Base-by-base conservation (phyloP, 2,888 invertebrate genomes). In the Embidobia sp. region DNA sequence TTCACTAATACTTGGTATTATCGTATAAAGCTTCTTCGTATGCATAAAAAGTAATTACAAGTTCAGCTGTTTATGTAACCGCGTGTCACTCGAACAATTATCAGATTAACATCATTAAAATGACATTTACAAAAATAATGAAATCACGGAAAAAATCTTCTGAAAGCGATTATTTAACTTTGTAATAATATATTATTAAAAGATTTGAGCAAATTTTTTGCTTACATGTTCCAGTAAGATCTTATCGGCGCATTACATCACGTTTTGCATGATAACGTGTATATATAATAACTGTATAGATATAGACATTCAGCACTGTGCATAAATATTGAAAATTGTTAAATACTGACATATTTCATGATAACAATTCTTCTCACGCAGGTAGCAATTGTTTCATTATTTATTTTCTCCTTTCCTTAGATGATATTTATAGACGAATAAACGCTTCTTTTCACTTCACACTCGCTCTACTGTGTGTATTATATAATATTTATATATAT, bases 151-250 rank as follows among this genome's bases (percentile, higher is more conserved):
- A 19, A 11, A 13, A 37, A 61, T 27, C 37, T 27, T 15, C 3
- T 35, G n/a, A 61, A 35, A 61, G 11, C 29, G 48, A 61, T 61
- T 46, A 48, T 46, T 61, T 48, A 48, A 61, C 48, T 15, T 48
- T 35, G 22, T 63, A 63, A 63, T 63, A 33, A 33, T 44, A 64
- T 53, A 15, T 29, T 27, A 53, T 53, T 64, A 44, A 7, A 16
- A 46, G 18, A 66, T 55, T 37, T 51, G 15, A 55, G 11, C 10
- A 35, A 6, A 44, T 46, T 46, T 53, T 64, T 33, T 16, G 29
- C 13, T 35, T 29, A 35, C 18, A 29, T 37, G 35, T 46, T 46
- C 18, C 13, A 35, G 18, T 27, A 51, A 33, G 51, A 53, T 66
- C 16, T 46, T 66, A 66, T 55, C 66, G 15, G n/a, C n/a, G 15